A percentile compares a stretch with the other conserved stretches of the same genome.
These are phyloP conservation scores for Atopsyche davidsoni DNA, from an alignment of 1,140 invertebrate genomes.

Conservation along the genomic window DNA sequence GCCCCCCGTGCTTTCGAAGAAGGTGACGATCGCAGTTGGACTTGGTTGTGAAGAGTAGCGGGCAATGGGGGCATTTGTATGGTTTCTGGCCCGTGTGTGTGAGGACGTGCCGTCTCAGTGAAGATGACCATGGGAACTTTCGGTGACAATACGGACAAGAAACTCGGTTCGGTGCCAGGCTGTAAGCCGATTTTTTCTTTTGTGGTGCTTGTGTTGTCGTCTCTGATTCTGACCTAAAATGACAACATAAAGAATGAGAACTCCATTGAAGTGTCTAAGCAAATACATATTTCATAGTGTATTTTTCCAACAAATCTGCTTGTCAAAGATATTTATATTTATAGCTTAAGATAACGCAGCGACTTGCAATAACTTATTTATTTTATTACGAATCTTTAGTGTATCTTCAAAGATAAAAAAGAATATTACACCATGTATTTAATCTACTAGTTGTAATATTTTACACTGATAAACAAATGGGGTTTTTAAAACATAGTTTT, in stretches of 20 bases:
- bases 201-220: slow-evolving; percentile 45
- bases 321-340: too few species aligned
- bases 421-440: too few species aligned
- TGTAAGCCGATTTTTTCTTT: slow-evolving; percentile 94
- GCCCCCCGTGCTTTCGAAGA: slow-evolving; percentile 76
- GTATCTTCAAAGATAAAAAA: too few species aligned
- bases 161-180: slow-evolving; percentile 86
- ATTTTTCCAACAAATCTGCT: too few species aligned
- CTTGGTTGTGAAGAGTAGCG: slow-evolving; percentile 91
- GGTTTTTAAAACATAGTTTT: neutral
- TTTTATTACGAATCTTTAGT: too few species aligned
- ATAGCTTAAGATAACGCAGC: too few species aligned
- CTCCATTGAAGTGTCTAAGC: too few species aligned
- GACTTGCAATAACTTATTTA: too few species aligned
- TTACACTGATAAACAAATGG: slow-evolving; percentile 2
- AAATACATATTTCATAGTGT: too few species aligned
- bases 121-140: slow-evolving; percentile 94
- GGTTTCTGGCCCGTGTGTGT: slow-evolving; percentile 96
- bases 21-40: slow-evolving; percentile 94
- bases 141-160: slow-evolving; percentile 87
- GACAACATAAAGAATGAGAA: too few species aligned
- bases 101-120: slow-evolving; percentile 82
- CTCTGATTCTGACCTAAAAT: slow-evolving; percentile 54
- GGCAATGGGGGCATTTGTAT: slow-evolving; percentile 88
- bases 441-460: neutral